A percentile compares a stretch with the other conserved stretches of the same genome.
These are phyloP conservation scores for Lepisosteus oculatus DNA, from an alignment of 2,113 vertebrate genomes.

Conservation along the genomic window DNA sequence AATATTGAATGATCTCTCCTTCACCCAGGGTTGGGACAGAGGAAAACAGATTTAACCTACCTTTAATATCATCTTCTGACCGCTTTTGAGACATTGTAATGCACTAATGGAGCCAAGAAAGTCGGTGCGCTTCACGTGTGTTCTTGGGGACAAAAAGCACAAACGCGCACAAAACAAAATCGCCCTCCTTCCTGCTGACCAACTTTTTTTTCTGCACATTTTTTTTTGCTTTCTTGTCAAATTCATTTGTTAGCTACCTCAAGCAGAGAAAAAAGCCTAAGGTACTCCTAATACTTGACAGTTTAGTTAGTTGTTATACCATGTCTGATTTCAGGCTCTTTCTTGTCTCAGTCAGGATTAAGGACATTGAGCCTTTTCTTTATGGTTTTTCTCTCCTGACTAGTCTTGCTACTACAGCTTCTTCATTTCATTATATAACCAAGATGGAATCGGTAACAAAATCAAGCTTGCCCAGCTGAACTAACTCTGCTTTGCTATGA, in stretches of 20 bases:
- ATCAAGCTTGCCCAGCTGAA: too few species aligned
- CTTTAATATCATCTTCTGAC: too few species aligned
- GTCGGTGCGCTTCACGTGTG: neutral
- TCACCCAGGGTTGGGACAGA: slow-evolving; percentile 15
- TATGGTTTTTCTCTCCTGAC: too few species aligned
- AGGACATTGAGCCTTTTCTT: neutral
- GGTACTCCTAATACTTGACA: slow-evolving; percentile 3
- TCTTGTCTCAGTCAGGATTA: neutral
- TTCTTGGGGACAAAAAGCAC: slow-evolving; percentile 1
- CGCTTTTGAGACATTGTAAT: too few species aligned
- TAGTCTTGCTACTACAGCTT: too few species aligned
- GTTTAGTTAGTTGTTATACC: slow-evolving; percentile 2
- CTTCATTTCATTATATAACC: too few species aligned
- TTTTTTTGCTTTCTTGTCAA: neutral
- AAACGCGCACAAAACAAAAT: neutral
- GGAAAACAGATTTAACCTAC: too few species aligned
- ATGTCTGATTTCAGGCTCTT: neutral
- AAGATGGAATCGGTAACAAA: too few species aligned
- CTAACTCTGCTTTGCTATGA: neutral
- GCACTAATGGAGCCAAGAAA: neutral
- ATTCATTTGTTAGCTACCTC: slow-evolving; percentile 19
- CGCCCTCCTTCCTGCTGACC: neutral
- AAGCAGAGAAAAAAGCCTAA: neutral
- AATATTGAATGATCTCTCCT: slow-evolving; percentile 21
- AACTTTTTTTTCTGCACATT: neutral